These are phyloP conservation scores for Apamea epomidion DNA, from an alignment of 2,888 invertebrate species.

Conservation along the genomic window DNA sequence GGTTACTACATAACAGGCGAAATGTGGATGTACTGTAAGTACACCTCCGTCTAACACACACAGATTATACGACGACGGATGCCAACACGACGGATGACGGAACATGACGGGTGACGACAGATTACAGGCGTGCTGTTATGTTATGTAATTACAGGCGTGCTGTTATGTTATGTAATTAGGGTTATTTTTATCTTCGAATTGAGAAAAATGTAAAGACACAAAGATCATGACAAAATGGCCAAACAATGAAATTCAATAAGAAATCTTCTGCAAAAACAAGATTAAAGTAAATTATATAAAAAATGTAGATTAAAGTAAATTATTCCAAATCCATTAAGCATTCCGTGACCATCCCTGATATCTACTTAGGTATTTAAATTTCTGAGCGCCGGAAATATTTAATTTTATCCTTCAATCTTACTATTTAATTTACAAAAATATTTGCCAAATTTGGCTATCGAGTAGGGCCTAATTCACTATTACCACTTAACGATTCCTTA, in stretches of 20 bases:
- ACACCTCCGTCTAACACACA: no score
- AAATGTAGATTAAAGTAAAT: constrained; percentile 21
- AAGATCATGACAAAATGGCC: background rate
- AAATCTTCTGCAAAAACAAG: background rate
- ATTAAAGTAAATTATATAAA: constrained; percentile 12
- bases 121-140: background rate
- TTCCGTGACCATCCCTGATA: constrained; percentile 35
- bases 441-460: constrained; percentile 4
- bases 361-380: constrained; percentile 24
- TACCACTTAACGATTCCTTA: no score
- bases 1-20: background rate
- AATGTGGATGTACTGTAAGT: background rate
- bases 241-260: background rate
- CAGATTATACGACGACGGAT: no score
- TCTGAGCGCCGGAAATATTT: constrained; percentile 5
- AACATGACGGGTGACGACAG: no score
- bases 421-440: background rate
- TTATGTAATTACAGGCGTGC: background rate
- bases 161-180: background rate
- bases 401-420: constrained; percentile 15
- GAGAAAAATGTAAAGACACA: background rate
- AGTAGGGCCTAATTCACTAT: background rate
- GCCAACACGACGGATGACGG: no score
- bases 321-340: constrained; percentile 25
- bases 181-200: background rate